Evolutionary conservation across 2,797 vertebrate genomes (phyloP).

Genomic region (Naso thynnoides): DNA sequence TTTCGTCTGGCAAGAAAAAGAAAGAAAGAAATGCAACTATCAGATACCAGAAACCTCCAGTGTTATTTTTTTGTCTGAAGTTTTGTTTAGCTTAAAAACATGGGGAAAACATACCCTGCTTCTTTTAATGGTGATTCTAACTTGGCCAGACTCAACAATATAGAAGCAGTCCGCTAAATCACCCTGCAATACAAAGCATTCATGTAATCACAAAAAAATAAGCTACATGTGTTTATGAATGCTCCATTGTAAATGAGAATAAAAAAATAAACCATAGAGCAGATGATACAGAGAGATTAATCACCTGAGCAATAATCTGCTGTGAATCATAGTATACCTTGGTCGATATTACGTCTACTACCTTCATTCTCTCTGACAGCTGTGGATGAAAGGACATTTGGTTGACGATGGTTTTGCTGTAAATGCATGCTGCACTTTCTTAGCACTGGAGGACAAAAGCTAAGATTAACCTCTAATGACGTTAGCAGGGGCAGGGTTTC

Average conservation of each 20-base stretch:
- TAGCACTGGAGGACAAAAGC: slow-evolving; percentile 1
- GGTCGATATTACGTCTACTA: slow-evolving; percentile 96
- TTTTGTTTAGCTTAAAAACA: neutral
- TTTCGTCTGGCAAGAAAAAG: slow-evolving; percentile 77
- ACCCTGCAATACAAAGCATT: slow-evolving; percentile 83
- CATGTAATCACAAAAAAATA: neutral
- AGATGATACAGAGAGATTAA: neutral
- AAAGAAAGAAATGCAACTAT: slow-evolving; percentile 42
- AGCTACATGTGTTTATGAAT: neutral
- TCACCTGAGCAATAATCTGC: slow-evolving; percentile 98
- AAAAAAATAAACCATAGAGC: neutral
- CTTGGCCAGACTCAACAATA: slow-evolving; percentile 98
- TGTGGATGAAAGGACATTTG: slow-evolving; percentile 68
- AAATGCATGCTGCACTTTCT: slow-evolving; percentile 9
- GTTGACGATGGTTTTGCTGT: slow-evolving; percentile 17
- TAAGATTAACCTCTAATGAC: slow-evolving; percentile 92
- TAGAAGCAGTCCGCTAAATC: slow-evolving; percentile 97
- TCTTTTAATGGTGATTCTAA: slow-evolving; percentile 97
- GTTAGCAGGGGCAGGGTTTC: slow-evolving; percentile 97
- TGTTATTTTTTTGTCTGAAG: neutral
- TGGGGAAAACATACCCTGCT: slow-evolving; percentile 88
- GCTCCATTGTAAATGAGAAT: neutral
- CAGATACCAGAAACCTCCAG: neutral
- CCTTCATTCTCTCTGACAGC: slow-evolving; percentile 98
- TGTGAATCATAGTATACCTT: slow-evolving; percentile 93